Evolutionary conservation across 1,140 invertebrate species (phyloP), one percentile per base, ranked within the genome.

Genomic region (Papilio polyxenes): DNA sequence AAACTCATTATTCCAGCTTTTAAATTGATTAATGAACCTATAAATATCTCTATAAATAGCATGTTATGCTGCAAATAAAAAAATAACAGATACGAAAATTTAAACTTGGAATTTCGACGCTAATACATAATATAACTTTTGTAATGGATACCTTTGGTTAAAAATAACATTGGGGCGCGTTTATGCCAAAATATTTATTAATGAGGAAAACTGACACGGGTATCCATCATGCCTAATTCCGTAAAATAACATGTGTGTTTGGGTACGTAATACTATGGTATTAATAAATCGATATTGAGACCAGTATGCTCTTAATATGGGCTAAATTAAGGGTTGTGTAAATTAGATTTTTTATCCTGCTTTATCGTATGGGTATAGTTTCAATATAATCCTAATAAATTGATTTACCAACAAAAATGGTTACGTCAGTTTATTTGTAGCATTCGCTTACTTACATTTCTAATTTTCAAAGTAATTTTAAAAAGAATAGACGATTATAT

Each of bases 151-250:
- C 8, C 65, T 37, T 69, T 13, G 65, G 23, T 69, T 31, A 31
- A 69, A 9, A 69, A 37, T 11, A 37, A 69, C 10, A 69, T 69
- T 69, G 23, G 65, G 37, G 23, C 23, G 13, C 65, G 23, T 31
- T 69, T 69, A 69, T 69, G 65, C 31, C 65, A 69, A 31, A 65
- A 65, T 65, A 65, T 65, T 65, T 69, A 69, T 69, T 69, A 69
- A 69, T 37, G 65, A 69, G 65, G 23, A 69, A 69, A 69, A 69
- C 65, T 69, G 23, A 69, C 65, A 69, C 65, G 65, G 23, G 65
- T 37, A 69, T 69, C 65, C 65, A 69, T 69, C 23, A 69, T 69
- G 11, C 65, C 65, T 69, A 69, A 69, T 69, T 37, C 65, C 23
- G 31, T 69, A 31, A 69, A 69, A 69, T 31, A 31, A 69, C 65